Evolutionary conservation across 2,113 vertebrate genomes (phyloP).

Genomic region (Dicrurus megarhynchus): DNA sequence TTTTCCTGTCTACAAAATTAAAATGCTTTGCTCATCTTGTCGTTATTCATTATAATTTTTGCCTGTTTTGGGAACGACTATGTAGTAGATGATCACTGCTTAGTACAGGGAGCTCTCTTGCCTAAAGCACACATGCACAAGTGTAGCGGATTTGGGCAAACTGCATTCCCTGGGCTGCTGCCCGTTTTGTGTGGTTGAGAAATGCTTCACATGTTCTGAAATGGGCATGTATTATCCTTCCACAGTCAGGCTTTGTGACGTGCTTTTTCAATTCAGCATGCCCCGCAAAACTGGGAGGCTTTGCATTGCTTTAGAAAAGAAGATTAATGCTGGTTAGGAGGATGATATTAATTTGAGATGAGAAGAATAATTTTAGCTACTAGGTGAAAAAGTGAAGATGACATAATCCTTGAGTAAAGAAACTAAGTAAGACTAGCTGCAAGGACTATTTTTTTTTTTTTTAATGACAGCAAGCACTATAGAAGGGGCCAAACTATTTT

Average conservation of each 20-base stretch:
- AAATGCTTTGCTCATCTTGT: neutral
- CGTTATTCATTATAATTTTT: constrained; percentile 16
- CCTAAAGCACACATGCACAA: neutral
- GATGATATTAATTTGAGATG: constrained; percentile 28
- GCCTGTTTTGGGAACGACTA: neutral
- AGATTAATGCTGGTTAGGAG: constrained; percentile 12
- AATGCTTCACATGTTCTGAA: neutral
- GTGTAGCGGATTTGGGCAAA: neutral
- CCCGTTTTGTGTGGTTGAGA: neutral
- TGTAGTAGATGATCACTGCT: neutral
- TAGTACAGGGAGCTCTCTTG: neutral
- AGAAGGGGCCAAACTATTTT: neutral
- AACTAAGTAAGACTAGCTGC: neutral
- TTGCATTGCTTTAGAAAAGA: constrained; percentile 27
- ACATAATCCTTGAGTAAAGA: neutral
- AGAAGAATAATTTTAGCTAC: constrained; percentile 48
- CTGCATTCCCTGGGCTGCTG: neutral
- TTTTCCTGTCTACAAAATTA: constrained; percentile 4
- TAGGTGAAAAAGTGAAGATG: constrained; percentile 29
- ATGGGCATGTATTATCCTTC: neutral
- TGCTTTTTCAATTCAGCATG: neutral
- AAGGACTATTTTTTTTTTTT: neutral
- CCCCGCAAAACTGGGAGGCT: neutral
- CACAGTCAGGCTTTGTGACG: neutral
- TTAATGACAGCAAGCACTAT: neutral